These are phyloP conservation scores for Invenusta paracnida DNA, from an alignment of 2,888 invertebrate species.

Conservation along the genomic window DNA sequence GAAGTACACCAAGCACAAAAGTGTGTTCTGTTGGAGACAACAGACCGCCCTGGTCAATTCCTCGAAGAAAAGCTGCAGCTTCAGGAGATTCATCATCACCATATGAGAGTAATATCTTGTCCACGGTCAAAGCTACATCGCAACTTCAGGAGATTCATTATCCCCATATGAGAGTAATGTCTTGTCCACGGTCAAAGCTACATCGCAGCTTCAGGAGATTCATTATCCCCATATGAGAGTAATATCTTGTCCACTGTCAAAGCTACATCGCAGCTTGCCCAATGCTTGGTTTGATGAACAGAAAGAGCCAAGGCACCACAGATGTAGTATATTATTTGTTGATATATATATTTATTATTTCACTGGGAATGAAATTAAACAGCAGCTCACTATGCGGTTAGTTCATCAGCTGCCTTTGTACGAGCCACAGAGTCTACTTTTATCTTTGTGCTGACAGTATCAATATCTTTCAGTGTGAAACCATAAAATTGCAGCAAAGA, in stretches of 20 bases:
- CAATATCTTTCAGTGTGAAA: conserved; percentile 33
- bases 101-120: conserved; percentile 6
- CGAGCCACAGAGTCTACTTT: conserved; percentile 19
- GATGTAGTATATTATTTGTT: conserved; percentile 22
- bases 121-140: neutral
- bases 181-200: neutral
- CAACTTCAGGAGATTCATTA: neutral
- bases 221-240: conserved; percentile 8
- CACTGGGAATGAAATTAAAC: conserved; percentile 26
- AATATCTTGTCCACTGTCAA: neutral
- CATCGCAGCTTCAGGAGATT: neutral
- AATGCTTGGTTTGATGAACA: conserved; percentile 12
- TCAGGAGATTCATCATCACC: conserved; percentile 5
- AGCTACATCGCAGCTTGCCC: neutral
- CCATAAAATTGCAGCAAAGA: conserved; percentile 39
- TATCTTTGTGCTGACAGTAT: conserved; percentile 8
- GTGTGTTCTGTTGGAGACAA: conserved; percentile 27
- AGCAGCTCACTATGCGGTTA: conserved; percentile 21
- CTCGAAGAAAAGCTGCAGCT: conserved; percentile 13
- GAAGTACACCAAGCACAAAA: conserved; percentile 25
- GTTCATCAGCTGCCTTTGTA: conserved; percentile 24
- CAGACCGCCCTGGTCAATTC: conserved; percentile 20
- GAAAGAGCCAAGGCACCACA: conserved; percentile 35
- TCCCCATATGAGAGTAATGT: neutral
- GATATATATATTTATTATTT: neutral